Evolutionary conservation across 2,888 invertebrate species (phyloP).

Genomic region (Ganaspis brasiliensis): DNA sequence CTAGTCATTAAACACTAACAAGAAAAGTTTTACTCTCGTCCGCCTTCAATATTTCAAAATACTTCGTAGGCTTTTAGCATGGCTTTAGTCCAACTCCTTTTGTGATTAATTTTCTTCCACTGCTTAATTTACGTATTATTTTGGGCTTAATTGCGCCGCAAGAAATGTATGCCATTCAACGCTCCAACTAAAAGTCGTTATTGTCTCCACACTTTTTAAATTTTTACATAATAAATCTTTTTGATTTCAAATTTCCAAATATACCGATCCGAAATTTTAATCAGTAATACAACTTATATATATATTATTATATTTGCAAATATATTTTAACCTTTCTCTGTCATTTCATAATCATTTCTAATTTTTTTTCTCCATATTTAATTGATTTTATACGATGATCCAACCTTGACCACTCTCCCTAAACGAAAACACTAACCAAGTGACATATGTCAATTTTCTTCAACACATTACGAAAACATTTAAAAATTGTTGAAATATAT

Average conservation of each 20-base stretch:
- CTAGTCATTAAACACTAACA: conserved; percentile 9
- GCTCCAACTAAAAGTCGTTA: background rate
- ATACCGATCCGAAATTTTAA: no score
- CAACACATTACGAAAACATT: no score
- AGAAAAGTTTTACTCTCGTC: background rate
- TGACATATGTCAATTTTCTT: no score
- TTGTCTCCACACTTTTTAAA: background rate
- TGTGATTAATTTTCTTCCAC: background rate
- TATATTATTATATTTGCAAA: no score
- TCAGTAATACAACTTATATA: no score
- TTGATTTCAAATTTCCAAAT: background rate
- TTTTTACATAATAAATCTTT: background rate
- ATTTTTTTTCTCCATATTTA: no score
- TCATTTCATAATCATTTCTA: no score
- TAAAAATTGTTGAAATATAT: no score
- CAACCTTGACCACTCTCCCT: no score
- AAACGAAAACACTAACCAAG: no score
- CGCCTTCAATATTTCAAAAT: conserved; percentile 7
- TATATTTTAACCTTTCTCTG: no score
- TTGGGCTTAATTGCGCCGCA: background rate
- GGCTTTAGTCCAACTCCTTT: conserved; percentile 12
- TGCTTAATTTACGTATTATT: conserved; percentile 27
- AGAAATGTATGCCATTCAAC: background rate
- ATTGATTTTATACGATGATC: no score
- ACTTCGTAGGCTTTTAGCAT: conserved; percentile 10